phyloP scores from a whole-genome alignment of 1,140 invertebrate species.

The Pachyrhynchus sulphureomaculatus region DNA sequence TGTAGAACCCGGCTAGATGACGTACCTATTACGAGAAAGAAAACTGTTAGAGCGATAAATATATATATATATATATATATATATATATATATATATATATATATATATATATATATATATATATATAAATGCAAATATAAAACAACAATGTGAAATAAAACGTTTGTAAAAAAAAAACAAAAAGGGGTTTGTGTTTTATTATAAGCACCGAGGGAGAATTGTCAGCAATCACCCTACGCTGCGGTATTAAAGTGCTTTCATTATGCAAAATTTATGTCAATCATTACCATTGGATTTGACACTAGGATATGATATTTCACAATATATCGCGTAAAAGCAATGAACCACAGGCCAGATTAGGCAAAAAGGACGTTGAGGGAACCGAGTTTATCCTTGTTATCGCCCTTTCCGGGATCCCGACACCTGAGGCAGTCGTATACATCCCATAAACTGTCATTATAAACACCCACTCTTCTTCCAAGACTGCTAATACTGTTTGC shows the following conservation, averaged over 20 bases:
- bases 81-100: too few species aligned
- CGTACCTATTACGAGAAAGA: too few species aligned
- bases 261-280: constrained; percentile 53
- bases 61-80: too few species aligned
- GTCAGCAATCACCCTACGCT: constrained; percentile 33
- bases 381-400: constrained; percentile 51
- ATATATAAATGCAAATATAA: too few species aligned
- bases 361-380: constrained; percentile 37
- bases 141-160: constrained; percentile 18
- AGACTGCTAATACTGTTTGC: constrained; percentile 34
- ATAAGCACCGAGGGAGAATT: constrained; percentile 36
- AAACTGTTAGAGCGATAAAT: too few species aligned
- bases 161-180: constrained; percentile 29
- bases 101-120: too few species aligned
- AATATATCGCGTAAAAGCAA: constrained; percentile 46
- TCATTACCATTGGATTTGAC: constrained; percentile 53
- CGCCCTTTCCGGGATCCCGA: constrained; percentile 46
- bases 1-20: too few species aligned
- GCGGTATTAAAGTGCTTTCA: constrained; percentile 48
- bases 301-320: constrained; percentile 51
- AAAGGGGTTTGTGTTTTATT: constrained; percentile 43
- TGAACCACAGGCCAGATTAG: constrained; percentile 49
- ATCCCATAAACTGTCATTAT: constrained; percentile 37
- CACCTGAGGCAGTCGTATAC: constrained; percentile 46
- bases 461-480: constrained; percentile 34